Evolutionary conservation across 1,140 invertebrate genomes (phyloP).

Genomic region (Teleogryllus occipitalis): DNA sequence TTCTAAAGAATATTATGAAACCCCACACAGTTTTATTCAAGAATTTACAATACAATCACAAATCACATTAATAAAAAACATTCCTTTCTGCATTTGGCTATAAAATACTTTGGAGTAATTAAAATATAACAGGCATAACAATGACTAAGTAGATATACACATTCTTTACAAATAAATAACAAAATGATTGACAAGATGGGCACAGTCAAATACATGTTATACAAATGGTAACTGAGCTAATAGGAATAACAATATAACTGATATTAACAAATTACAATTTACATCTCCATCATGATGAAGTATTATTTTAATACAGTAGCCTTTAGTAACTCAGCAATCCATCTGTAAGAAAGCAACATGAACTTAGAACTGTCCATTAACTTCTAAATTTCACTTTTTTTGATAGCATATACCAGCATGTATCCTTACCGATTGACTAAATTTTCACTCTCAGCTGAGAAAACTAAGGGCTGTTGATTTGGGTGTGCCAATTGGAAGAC

Average conservation of each 20-base stretch:
- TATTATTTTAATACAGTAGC: not conserved
- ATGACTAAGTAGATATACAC: not conserved
- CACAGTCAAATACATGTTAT: not conserved
- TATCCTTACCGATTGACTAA: conserved; percentile 35
- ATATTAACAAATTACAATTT: not conserved
- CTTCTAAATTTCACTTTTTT: not conserved
- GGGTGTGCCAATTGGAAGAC: conserved; percentile 46
- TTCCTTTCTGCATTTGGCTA: too few species aligned
- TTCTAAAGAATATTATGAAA: too few species aligned
- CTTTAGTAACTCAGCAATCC: not conserved
- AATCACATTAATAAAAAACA: too few species aligned
- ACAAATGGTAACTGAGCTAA: not conserved
- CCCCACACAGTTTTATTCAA: too few species aligned
- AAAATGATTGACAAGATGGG: not conserved
- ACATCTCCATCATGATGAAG: not conserved
- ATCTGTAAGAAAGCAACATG: not conserved
- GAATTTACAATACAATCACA: too few species aligned
- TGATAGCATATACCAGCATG: conserved; percentile 12
- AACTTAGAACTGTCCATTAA: not conserved
- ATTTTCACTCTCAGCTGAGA: conserved; percentile 38
- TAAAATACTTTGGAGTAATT: not conserved
- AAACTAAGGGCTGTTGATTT: conserved; percentile 40
- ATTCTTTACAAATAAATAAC: conserved; percentile 1
- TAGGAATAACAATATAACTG: not conserved
- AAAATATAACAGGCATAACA: not conserved